Evolutionary conservation across 1,140 invertebrate genomes (phyloP).

Genomic region (Aphis gossypii): DNA sequence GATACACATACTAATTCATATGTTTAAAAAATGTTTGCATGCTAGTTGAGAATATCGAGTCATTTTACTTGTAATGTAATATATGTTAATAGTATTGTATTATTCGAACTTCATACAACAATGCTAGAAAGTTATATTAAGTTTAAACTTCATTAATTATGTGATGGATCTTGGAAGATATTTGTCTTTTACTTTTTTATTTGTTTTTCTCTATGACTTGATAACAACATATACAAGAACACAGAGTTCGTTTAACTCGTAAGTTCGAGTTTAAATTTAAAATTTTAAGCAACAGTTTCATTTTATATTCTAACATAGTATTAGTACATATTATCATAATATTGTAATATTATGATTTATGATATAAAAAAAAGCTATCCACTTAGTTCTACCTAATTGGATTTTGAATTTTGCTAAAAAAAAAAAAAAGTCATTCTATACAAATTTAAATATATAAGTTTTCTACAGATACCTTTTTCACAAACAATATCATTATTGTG

Average conservation of each 20-base stretch:
- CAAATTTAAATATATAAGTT: background rate
- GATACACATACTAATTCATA: background rate
- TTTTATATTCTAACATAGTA: background rate
- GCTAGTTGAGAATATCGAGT: no score
- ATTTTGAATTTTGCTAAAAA: background rate
- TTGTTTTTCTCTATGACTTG: background rate
- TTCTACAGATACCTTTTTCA: background rate
- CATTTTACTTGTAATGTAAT: background rate
- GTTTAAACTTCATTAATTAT: background rate
- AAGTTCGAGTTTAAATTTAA: background rate
- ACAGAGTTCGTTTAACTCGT: background rate
- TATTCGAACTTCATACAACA: background rate
- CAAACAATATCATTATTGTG: background rate
- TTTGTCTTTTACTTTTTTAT: background rate
- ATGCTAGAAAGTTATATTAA: background rate
- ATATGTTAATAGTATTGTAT: background rate
- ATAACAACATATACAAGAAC: background rate
- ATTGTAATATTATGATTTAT: background rate
- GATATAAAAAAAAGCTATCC: background rate
- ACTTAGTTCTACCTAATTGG: background rate
- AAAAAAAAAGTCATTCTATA: background rate
- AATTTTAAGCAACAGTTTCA: background rate
- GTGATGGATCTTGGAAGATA: background rate
- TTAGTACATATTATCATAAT: background rate
- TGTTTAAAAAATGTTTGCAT: background rate